Percentiles rank a stretch among this genome's conserved stretches.
phyloP scores from a whole-genome alignment of 2,888 invertebrate genomes.

The Polymixis lichenea region DNA sequence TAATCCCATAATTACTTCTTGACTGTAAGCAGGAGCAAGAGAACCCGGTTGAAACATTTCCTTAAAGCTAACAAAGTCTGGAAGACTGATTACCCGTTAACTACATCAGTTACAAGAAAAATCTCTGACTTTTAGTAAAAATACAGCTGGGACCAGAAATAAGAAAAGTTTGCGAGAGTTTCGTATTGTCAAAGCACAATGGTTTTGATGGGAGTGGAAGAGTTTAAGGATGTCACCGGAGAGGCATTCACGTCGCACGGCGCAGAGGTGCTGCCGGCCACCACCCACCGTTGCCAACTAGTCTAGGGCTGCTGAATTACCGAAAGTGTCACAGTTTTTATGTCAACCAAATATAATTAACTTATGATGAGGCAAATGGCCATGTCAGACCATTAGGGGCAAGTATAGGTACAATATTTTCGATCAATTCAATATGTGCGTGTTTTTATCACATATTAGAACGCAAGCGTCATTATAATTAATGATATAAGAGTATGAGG shows the following conservation, averaged over 20 bases:
- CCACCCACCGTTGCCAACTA: slow-evolving; percentile 59
- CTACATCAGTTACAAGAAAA: slow-evolving; percentile 36
- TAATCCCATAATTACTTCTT: slow-evolving; percentile 21
- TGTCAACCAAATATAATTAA: background rate
- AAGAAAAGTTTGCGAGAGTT: slow-evolving; percentile 57
- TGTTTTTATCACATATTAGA: background rate
- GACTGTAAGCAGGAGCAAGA: slow-evolving; percentile 1
- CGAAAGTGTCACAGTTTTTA: background rate
- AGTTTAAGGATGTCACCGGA: slow-evolving; percentile 67
- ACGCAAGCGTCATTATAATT: slow-evolving; percentile 11
- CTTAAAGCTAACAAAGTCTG: slow-evolving; percentile 7
- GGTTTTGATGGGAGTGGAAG: slow-evolving; percentile 62
- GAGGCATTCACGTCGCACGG: slow-evolving; percentile 55
- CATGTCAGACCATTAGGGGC: background rate
- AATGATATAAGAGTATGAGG: slow-evolving; percentile 8
- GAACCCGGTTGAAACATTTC: background rate
- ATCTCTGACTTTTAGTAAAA: slow-evolving; percentile 26
- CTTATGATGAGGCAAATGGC: background rate
- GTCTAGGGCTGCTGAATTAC: slow-evolving; percentile 58
- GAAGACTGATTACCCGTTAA: slow-evolving; percentile 34
- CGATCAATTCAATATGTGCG: background rate
- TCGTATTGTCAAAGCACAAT: slow-evolving; percentile 62
- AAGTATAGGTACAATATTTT: background rate
- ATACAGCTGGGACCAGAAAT: slow-evolving; percentile 29
- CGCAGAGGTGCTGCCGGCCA: slow-evolving; percentile 67